Base-by-base conservation (phyloP, 2,797 vertebrate genomes). In the Acanthornis magna region DNA sequence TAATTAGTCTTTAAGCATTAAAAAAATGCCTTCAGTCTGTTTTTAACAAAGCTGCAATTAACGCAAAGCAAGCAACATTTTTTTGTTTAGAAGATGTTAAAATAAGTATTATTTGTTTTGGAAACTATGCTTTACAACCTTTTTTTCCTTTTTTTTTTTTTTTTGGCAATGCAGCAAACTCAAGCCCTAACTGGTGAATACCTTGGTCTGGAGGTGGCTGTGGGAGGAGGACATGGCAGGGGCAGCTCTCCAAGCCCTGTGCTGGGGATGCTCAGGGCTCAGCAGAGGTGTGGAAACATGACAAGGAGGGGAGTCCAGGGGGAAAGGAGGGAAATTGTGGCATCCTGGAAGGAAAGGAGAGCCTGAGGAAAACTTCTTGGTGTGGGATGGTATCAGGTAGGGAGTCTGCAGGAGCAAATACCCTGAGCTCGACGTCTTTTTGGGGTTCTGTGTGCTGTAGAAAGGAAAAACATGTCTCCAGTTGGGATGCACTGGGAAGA, bases 341-440 rank as follows among this genome's bases (percentile, higher is more conserved):
- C 32, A 30, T 29, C 20, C 53, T 84, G 84, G 27, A 67, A 67
- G 27, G 54, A 57, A 34, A n/a, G 34, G 26, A 45, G 36, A 74
- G 5, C 62, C 11, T 27, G 23, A 67, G 30, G 13, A 53, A 55
- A 14, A 5, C 67, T 67, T 14, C 30, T 16, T 45, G 36, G 34
- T 13, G 11, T 32, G 40, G n/a, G 53, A 18, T 1, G 5, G 45
- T n/a, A 0, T 54, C 0, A 0, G 16, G 13, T 1, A 9, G 16
- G 32, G 40, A 32, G 4, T 8, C 23, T 72, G 70, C 21, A 32
- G 57, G 45, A 51, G 47, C 30, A 22, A 65, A 13, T 51, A 10
- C 10, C 43, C 29, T 7, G 36, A 32, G 42, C 61, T 85, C 0
- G 0, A 12, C 0, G 0, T 61, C 6, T 13, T 65, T 84, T 30